phyloP scores from a whole-genome alignment of 2,888 invertebrate genomes.

The Drosophila borborema region DNA sequence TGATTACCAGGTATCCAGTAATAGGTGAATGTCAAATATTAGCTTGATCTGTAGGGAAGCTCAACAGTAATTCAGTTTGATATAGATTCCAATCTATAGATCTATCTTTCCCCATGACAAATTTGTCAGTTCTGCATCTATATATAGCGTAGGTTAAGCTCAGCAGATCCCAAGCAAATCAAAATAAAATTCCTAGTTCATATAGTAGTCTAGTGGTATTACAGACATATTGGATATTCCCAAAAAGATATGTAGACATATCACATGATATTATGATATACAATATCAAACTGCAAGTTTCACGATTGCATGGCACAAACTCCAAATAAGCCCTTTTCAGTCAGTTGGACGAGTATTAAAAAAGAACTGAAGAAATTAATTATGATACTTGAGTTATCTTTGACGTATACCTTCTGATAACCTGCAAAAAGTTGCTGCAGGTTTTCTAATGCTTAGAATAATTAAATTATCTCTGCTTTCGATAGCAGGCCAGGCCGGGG shows the following conservation, averaged over 20 bases:
- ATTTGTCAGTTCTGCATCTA: too few relatives aligned
- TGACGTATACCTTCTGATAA: conserved; percentile 72
- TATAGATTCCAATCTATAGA: not conserved
- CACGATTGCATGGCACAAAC: not conserved
- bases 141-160: too few relatives aligned
- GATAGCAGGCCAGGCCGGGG: conserved; percentile 34
- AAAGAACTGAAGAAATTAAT: conserved; percentile 66
- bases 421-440: conserved; percentile 32
- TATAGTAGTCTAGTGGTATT: too few relatives aligned
- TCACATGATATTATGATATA: too few relatives aligned
- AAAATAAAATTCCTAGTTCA: too few relatives aligned
- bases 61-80: not conserved
- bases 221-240: not conserved
- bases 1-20: not conserved
- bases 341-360: conserved; percentile 12
- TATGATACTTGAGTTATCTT: conserved; percentile 77
- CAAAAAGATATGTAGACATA: not conserved
- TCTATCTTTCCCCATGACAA: too few relatives aligned
- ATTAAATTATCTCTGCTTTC: conserved; percentile 63
- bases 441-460: conserved; percentile 56
- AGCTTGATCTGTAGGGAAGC: not conserved
- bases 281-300: not conserved
- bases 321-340: not conserved
- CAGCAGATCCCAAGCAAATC: too few relatives aligned
- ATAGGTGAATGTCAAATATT: too few relatives aligned